Base-by-base conservation (phyloP, 2,797 vertebrate species). In the Heteromormyrus szaboi region DNA sequence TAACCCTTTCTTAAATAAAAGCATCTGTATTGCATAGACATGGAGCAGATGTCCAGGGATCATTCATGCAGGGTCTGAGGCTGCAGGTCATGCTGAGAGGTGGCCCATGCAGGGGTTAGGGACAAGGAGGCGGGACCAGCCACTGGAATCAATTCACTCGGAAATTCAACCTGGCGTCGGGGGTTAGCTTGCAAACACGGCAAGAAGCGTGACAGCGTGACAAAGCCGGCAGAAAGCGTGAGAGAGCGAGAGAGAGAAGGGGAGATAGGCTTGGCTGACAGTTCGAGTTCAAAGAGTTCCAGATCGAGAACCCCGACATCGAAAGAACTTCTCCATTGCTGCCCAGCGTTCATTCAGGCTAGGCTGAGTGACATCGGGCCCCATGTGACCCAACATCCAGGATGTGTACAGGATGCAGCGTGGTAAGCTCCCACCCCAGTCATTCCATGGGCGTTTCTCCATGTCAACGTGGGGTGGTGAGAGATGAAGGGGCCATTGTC, bases 231-330 rank as follows among this genome's bases (percentile, higher is more conserved):
- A 53, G 89, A 85, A 91, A 50, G 41, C 44, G 81, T n/a, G 44
- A 84, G 85, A 62, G 41, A 62, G 6, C 48, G 53, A 62, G 37
- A 46, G 84, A 19, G 25, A 54, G 86, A 3, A 22, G 41, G 56
- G 37, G 56, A 68, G 56, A 46, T 7, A 91, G 93, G 84, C 92
- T 88, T 4, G 87, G 89, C 92, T 91, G 91, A 50, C 88, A 87
- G 25, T 86, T 88, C 91, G 89, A 91, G 89, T 90, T 92, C 37
- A 91, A 89, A 89, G 91, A 54, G 90, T 92, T 89, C 68, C 51
- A 22, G 88, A 54, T 56, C 46, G 37, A 87, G 33, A 62, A 33
- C 17, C 41, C 9, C 4, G 41, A 44, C 33, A 29, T 29, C 1
- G 37, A 22, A 25, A 65, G 19, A 22, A 37, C 56, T 65, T 48